These are phyloP conservation scores for Dryobota labecula DNA, from an alignment of 2,888 invertebrate species.

Conservation along the genomic window DNA sequence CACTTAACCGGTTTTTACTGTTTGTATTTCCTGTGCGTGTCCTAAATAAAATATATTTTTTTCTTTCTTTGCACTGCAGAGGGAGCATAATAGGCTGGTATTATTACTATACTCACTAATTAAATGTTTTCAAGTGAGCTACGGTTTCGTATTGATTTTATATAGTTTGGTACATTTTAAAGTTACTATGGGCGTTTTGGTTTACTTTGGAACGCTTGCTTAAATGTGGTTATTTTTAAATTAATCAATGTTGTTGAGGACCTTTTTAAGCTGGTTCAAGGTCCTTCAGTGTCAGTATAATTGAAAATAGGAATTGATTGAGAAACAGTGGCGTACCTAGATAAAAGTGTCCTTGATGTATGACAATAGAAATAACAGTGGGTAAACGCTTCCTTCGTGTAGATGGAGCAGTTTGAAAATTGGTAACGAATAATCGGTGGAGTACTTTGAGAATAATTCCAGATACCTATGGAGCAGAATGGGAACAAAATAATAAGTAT, in stretches of 20 bases:
- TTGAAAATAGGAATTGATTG: constrained; percentile 28
- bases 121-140: constrained; percentile 8
- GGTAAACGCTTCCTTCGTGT: too few relatives aligned
- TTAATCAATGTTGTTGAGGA: constrained; percentile 36
- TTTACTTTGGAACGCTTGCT: constrained; percentile 47
- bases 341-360: constrained; percentile 2
- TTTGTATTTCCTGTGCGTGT: too few relatives aligned
- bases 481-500: too few relatives aligned
- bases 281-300: constrained; percentile 40
- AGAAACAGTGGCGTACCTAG: not conserved
- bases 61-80: too few relatives aligned
- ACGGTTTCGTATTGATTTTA: constrained; percentile 22
- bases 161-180: constrained; percentile 28
- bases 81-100: too few relatives aligned
- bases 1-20: too few relatives aligned
- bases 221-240: constrained; percentile 42
- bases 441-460: too few relatives aligned
- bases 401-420: too few relatives aligned
- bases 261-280: constrained; percentile 34
- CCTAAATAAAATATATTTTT: too few relatives aligned
- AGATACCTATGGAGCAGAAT: too few relatives aligned
- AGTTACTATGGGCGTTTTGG: constrained; percentile 8
- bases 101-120: too few relatives aligned
- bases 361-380: constrained; percentile 1
- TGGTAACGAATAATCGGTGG: too few relatives aligned